Base-by-base conservation (phyloP, 2,888 invertebrate genomes). In the Eupsilia transversa region DNA sequence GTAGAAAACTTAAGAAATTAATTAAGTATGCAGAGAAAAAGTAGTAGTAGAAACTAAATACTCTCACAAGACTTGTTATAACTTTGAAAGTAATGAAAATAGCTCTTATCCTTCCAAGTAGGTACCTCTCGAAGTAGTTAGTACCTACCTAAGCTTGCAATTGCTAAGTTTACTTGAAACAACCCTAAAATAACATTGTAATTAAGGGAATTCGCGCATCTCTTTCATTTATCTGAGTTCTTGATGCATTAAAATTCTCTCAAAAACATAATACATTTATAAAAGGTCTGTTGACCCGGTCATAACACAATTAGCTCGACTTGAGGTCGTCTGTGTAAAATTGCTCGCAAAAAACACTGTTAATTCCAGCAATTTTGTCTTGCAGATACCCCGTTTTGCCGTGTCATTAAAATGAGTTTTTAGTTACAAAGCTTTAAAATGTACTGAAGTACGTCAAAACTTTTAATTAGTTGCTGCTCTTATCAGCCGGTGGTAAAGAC, bases 221-320 rank as follows among this genome's bases (percentile, higher is more conserved):
- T 72, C 59, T 80, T 75, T 57, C 41, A 74, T 64, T 43, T 75
- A 49, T 54, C 63, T 67, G 72, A 71, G 35, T 72, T 80, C 76
- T 83, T 86, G 80, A 80, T 80, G 81, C 82, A 81, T 86, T 82
- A 64, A 74, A 79, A 84, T 87, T 85, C 84, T 83, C 69, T 80
- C 79, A 68, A 77, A 72, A 73, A 70, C 59, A 71, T n/a, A 80
- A 85, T 80, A 81, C 81, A 72, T 79, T n/a, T n/a, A 80, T 88
- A 86, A 89, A 86, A 77, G 89, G 85, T 85, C 70, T 89, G 77
- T 88, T 90, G 89, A 91, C 89, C 89, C 70, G 83, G 77, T 86
- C 81, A 79, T 79, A 87, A 87, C 78, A 85, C 83, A 89, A 90
- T 91, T 88, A 89, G 81, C 82, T 77, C 85, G 76, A 71, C 56